Percentiles rank a stretch among this genome's conserved stretches.
Evolutionary conservation across 2,113 vertebrate species (phyloP).

Genomic region (Panthera uncia): DNA sequence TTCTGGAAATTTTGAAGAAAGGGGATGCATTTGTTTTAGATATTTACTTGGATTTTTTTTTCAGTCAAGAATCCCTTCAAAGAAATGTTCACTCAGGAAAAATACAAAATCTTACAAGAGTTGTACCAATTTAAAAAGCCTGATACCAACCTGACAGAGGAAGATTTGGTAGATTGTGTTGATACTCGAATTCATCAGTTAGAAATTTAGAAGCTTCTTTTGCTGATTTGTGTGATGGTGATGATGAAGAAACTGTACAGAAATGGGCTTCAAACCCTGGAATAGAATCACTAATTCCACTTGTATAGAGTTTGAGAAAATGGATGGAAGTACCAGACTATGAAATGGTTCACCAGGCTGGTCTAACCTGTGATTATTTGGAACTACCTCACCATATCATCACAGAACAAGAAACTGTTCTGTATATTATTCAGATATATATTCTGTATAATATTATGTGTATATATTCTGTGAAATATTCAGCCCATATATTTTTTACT

Average conservation of each 20-base stretch:
- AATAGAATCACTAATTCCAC: no score
- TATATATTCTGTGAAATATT: no score
- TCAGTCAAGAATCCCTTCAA: conserved; percentile 99
- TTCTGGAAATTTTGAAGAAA: conserved; percentile 84
- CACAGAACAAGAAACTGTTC: no score
- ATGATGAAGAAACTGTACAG: conserved; percentile 88
- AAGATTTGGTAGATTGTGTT: conserved; percentile 90
- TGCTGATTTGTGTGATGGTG: conserved; percentile 94
- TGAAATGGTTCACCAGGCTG: no score
- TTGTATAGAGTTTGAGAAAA: no score
- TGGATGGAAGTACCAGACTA: no score
- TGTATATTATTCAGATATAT: no score
- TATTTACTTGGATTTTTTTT: conserved; percentile 98
- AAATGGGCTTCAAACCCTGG: conserved; percentile 91
- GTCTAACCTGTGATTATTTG: no score
- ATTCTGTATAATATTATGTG: no score
- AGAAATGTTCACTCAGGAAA: conserved; percentile 95
- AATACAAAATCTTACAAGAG: conserved; percentile 92
- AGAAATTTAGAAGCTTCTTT: conserved; percentile 95
- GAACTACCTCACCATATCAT: no score
- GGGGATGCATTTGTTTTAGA: conserved; percentile 92
- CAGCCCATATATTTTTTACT: no score
- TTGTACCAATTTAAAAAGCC: conserved; percentile 94
- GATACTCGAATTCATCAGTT: conserved; percentile 91
- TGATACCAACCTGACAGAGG: conserved; percentile 84